These are phyloP conservation scores for Muraenolepis orangiensis DNA, from an alignment of 2,797 vertebrate genomes.

Conservation along the genomic window DNA sequence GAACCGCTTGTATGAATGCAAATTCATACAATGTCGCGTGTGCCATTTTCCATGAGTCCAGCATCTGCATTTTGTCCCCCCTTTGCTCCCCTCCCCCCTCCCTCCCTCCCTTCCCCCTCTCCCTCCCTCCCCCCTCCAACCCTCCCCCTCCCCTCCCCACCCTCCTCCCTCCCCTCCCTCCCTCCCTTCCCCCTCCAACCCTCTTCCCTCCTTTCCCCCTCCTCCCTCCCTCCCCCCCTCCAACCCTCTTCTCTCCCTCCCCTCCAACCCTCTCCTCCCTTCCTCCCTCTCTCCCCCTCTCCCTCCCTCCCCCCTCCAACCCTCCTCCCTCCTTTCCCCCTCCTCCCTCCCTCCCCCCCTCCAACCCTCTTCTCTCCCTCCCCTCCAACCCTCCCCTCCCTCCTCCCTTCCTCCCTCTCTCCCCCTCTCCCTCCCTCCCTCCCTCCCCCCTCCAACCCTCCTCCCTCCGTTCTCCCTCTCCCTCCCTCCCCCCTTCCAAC, in stretches of 20 bases:
- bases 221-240: constrained; percentile 28
- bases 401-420: constrained; percentile 25
- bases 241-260: too few species aligned
- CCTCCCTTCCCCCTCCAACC: constrained; percentile 26
- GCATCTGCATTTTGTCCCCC: constrained; percentile 60
- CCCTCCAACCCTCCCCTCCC: neutral
- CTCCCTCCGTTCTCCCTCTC: constrained; percentile 26
- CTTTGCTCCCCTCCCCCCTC: constrained; percentile 12
- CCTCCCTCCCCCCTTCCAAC: constrained; percentile 35
- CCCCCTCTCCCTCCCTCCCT: constrained; percentile 13
- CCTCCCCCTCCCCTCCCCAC: constrained; percentile 23
- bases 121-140: constrained; percentile 12
- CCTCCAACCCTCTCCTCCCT: neutral
- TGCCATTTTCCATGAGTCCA: constrained; percentile 59
- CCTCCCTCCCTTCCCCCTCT: constrained; percentile 23
- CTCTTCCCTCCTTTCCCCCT: too few species aligned
- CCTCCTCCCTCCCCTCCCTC: constrained; percentile 21
- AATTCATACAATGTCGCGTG: constrained; percentile 51
- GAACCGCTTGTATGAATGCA: constrained; percentile 51
- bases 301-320: constrained; percentile 14
- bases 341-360: constrained; percentile 27
- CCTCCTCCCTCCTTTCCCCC: too few species aligned
- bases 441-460: constrained; percentile 34
- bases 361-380: too few species aligned
- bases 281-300: constrained; percentile 27